Base-by-base conservation (phyloP, 2,113 vertebrate species). In the Pogonocichla stellata region DNA sequence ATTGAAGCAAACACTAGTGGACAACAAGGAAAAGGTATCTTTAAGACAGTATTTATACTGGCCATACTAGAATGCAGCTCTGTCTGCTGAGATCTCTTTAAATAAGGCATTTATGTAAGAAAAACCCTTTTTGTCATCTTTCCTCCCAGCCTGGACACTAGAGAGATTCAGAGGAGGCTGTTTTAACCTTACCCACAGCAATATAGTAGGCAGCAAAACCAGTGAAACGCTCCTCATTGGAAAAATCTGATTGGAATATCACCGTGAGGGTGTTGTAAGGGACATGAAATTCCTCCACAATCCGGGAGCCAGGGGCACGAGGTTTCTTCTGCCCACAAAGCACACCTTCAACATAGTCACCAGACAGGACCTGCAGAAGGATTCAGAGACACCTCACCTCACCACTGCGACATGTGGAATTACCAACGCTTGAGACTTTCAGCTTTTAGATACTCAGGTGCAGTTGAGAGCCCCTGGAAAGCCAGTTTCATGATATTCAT, bases 131-230 rank as follows among this genome's bases (percentile, higher is more conserved):
- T 54, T 58, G 36, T 33, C 62, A 80, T 9, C 33, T 74, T 56
- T 26, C 19, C 22, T 34, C 7, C 23, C 56, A 66, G 18, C 47
- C 38, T 72, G 28, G 60, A 67, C 11, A 51, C 47, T 23, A 69
- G 47, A 80, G n/a, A 74, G 36, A 31, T 34, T 61, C 48, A 60
- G 38, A 77, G 12, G 6, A 86, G 45, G 12, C 24, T 60, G 10
- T n/a, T 69, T 40, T 24, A 80, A 72, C 28, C 98, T 97, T 97
- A 99, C 99, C 99, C 69, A 98, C 90, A 23, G 98, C 96, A 6
- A 92, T 86, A 17, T 99, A 99, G 94, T 99, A 99, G 5, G 98
- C 98, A 62, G 97, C 98, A 95, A 99, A 99, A 38, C 99, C 99
- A 4, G 98, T 98, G 96, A 98, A 98, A 58, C 95, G 98, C 72